Base-by-base conservation (phyloP, 2,113 vertebrate genomes). In the Takifugu flavidus region DNA sequence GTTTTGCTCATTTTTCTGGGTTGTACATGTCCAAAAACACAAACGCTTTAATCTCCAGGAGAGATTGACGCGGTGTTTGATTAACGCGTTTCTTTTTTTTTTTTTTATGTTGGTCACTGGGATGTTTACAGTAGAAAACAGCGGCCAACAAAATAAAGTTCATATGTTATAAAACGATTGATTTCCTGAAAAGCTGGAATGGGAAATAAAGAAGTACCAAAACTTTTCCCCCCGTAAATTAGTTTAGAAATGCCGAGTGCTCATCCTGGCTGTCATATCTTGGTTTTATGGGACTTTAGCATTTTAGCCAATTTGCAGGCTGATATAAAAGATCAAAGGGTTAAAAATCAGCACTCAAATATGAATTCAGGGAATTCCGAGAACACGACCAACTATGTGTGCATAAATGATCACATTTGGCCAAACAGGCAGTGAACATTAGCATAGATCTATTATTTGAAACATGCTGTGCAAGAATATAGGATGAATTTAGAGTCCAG, bases 301-400 rank as follows among this genome's bases (percentile, higher is more conserved):
- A 45, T 66, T 66, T 75, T 71, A 62, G 65, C 67, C 29, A 31
- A 31, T 31, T 31, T 31, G 29, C 29, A 31, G 29, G 29, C 29
- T 31, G 29, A 13, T 47, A 47, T 47, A 47, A n/a, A 3, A 15
- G 6, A 15, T 2, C 45, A 47, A 2, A 47, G 45, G 13, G 45
- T 14, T 47, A 47, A 47, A 80, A 78, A 55, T 42, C 50, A 73
- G 76, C 84, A 84, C 84, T 83, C 82, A 60, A 62, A 75, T 90
- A 90, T 89, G 88, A 90, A 89, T 90, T 90, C 88, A 89, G 39
- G 85, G 87, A 90, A 90, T 90, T 90, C 87, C 7, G 34, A 10
- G 34, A 39, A 39, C 7, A 39, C 7, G 11, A 39, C 34, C 80
- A 76, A 60, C 69, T 39, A 53, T 67, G 70, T 83, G 83, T 78